phyloP scores from a whole-genome alignment of 2,113 vertebrate species.

The Aspidoscelis tigris region DNA sequence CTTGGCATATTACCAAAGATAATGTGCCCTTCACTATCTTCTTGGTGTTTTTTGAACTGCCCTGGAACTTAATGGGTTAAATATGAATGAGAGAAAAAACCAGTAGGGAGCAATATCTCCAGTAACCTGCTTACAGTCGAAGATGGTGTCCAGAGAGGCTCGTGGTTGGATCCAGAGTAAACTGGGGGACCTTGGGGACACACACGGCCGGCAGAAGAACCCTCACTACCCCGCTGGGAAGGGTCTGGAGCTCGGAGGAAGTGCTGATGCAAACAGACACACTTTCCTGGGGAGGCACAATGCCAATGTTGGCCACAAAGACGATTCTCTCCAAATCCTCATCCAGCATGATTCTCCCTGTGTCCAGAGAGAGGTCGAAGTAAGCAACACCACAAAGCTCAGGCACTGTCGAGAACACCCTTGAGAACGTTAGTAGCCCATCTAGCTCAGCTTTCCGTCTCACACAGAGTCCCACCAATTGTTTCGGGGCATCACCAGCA shows the following conservation, averaged over 20 bases:
- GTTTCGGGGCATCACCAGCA: no score
- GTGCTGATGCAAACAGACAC: slow-evolving; percentile 92
- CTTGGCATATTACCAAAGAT: no score
- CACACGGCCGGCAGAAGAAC: slow-evolving; percentile 88
- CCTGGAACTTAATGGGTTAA: no score
- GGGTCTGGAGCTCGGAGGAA: slow-evolving; percentile 90
- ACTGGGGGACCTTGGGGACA: slow-evolving; percentile 85
- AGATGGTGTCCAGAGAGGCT: slow-evolving; percentile 77
- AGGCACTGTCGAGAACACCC: no score
- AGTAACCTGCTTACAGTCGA: slow-evolving; percentile 70
- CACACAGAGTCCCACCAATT: no score
- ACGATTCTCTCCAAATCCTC: slow-evolving; percentile 90
- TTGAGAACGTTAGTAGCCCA: no score
- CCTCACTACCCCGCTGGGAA: slow-evolving; percentile 86
- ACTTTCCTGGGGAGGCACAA: slow-evolving; percentile 88
- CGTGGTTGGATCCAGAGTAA: slow-evolving; percentile 75
- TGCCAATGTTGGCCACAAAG: slow-evolving; percentile 90
- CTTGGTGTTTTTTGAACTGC: no score
- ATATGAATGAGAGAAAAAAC: neutral
- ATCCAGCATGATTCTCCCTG: slow-evolving; percentile 86
- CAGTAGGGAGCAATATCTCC: fast-evolving
- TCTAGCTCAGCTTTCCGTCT: no score
- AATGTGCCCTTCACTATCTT: no score
- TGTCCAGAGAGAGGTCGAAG: neutral
- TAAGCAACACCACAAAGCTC: no score